Conservation (phyloP, 2,888 invertebrate species). For the Dryadula phaetusa region DNA sequence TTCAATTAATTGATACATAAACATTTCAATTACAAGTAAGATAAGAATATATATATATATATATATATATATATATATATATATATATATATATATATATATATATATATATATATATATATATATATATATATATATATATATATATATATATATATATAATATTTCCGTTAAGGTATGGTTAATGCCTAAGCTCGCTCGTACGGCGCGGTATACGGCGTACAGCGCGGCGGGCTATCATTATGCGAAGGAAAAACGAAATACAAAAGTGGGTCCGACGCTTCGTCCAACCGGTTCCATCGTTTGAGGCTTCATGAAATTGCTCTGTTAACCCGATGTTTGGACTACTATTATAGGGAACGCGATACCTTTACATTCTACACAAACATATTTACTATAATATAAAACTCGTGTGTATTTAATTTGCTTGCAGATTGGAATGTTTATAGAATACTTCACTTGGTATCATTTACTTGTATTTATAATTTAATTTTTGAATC, state of each 20-base stretch:
- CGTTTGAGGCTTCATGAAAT: conserved; percentile 42
- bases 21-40: too few relatives aligned
- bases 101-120: too few relatives aligned
- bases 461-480: too few relatives aligned
- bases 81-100: too few relatives aligned
- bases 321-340: conserved; percentile 39
- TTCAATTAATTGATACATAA: too few relatives aligned
- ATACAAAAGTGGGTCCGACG: conserved; percentile 46
- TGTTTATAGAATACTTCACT: too few relatives aligned
- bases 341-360: conserved; percentile 36
- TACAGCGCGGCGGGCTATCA: conserved; percentile 34
- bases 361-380: conserved; percentile 20
- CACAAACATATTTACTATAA: conserved; percentile 9
- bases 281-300: conserved; percentile 45
- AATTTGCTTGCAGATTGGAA: too few relatives aligned
- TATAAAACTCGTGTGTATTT: not conserved
- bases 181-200: conserved; percentile 23
- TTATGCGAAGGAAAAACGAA: conserved; percentile 49
- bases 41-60: too few relatives aligned
- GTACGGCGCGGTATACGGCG: conserved; percentile 1
- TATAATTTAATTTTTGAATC: too few relatives aligned
- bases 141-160: too few relatives aligned
- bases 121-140: too few relatives aligned
- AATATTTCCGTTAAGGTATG: conserved; percentile 23
- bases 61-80: too few relatives aligned